Conservation (phyloP, 2,113 vertebrate genomes). For the Mionectes macconnelli region DNA sequence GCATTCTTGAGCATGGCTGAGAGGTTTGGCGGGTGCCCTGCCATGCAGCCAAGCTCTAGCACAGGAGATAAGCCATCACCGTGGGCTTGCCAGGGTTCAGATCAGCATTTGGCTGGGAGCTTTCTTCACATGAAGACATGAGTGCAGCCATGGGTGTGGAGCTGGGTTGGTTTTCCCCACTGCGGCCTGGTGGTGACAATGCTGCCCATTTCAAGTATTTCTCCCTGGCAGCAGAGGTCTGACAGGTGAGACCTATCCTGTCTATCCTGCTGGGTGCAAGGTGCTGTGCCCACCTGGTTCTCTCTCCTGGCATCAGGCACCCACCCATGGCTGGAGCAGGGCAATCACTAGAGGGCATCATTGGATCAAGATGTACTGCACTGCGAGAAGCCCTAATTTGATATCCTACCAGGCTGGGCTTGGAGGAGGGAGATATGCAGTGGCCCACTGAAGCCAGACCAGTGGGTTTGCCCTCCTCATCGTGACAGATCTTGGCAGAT, state of each 20-base stretch:
- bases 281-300: background rate
- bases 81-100: background rate
- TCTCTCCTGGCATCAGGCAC: fast-evolving
- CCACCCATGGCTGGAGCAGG: background rate
- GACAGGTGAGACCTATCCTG: background rate
- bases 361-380: background rate
- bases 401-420: background rate
- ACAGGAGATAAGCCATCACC: background rate
- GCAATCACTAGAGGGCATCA: constrained; percentile 66
- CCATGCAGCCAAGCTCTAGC: background rate
- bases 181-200: fast-evolving
- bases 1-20: fast-evolving
- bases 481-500: fast-evolving
- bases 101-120: background rate
- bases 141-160: fast-evolving
- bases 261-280: background rate
- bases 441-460: background rate
- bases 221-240: fast-evolving
- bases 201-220: background rate
- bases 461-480: background rate
- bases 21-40: background rate
- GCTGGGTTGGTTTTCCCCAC: background rate
- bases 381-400: background rate
- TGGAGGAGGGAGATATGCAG: background rate
- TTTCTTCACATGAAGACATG: background rate